Base-by-base conservation (phyloP, 2,888 invertebrate genomes). In the Nasonia oneida region DNA sequence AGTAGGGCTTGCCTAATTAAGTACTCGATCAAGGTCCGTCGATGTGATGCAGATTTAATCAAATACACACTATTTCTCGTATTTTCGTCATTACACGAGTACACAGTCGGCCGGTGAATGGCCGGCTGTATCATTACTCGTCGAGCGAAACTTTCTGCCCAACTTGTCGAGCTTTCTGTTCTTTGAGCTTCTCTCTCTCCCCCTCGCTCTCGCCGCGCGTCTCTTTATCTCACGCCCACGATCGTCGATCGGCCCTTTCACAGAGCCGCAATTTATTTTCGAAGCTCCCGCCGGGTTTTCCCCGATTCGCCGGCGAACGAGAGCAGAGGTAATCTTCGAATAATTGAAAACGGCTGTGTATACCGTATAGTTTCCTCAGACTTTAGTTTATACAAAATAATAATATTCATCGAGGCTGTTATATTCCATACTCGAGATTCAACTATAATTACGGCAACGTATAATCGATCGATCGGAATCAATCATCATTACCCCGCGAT, bases 291-390 rank as follows among this genome's bases (percentile, higher is more conserved):
- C 1, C 2, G 53, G 53, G 18, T 53, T 53, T 53, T 53, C 53
- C 53, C 18, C 3, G 18, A 53, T 53, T 3, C 15, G 0, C 15
- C 53, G 61, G n/a, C 23, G 18, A 78, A 78, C 37, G 23, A 78
- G 39, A 78, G 39, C 78, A 61, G n/a, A 39, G 64, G 78, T 64
- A 78, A 78, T 78, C 78, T 78, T 64, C 37, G 42, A 78, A 78
- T 78, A 78, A 78, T 78, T 78, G 78, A 64, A 78, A 78, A 23
- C 42, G 15, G 18, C 33, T 29, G 5, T 14, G 12, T 12, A 8
- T 33, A 2, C 5, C 29, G 5, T 39, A 71, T 10, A 42, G 15
- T 6, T 10, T 23, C n/a, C 5, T 73, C 23, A 42, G 42, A 3
- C 29, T 33, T 29, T 53, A 53, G 53, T 42, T 42, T 42, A 18